phyloP scores from a whole-genome alignment of 2,797 vertebrate genomes.

The Tachyglossus aculeatus region DNA sequence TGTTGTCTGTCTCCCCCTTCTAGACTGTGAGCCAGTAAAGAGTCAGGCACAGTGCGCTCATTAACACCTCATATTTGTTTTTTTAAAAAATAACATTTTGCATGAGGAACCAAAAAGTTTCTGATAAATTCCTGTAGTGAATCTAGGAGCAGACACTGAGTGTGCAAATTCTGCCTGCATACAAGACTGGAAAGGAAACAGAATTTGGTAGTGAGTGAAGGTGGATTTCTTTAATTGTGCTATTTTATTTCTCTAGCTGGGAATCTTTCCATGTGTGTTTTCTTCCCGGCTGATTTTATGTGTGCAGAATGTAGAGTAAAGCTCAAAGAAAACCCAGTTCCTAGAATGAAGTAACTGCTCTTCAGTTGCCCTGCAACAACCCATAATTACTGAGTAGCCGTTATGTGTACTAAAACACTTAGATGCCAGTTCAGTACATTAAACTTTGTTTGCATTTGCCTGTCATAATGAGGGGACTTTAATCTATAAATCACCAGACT shows the following conservation, averaged over 20 bases:
- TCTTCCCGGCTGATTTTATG: slow-evolving; percentile 5
- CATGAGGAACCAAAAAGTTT: too few relatives aligned
- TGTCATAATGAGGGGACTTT: slow-evolving; percentile 56
- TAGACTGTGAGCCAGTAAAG: too few relatives aligned
- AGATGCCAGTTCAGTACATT: slow-evolving; percentile 54
- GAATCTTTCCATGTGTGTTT: background rate
- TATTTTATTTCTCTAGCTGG: background rate
- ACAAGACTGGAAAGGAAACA: background rate
- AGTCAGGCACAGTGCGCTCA: too few relatives aligned
- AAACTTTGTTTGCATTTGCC: slow-evolving; percentile 60
- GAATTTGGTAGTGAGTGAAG: background rate
- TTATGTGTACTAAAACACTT: slow-evolving; percentile 25
- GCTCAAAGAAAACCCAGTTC: slow-evolving; percentile 41
- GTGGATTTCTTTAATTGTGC: background rate
- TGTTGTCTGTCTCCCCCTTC: too few relatives aligned
- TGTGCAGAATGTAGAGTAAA: background rate
- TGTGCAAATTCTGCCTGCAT: too few relatives aligned
- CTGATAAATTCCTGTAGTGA: too few relatives aligned
- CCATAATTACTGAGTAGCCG: slow-evolving; percentile 48
- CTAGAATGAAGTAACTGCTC: slow-evolving; percentile 18
- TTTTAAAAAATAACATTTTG: too few relatives aligned
- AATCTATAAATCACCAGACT: slow-evolving; percentile 47
- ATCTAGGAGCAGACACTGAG: too few relatives aligned
- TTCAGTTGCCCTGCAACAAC: slow-evolving; percentile 53
- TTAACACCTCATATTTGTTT: too few relatives aligned